These are phyloP conservation scores for Triops longicaudatus DNA, from an alignment of 1,140 invertebrate genomes.

Conservation along the genomic window DNA sequence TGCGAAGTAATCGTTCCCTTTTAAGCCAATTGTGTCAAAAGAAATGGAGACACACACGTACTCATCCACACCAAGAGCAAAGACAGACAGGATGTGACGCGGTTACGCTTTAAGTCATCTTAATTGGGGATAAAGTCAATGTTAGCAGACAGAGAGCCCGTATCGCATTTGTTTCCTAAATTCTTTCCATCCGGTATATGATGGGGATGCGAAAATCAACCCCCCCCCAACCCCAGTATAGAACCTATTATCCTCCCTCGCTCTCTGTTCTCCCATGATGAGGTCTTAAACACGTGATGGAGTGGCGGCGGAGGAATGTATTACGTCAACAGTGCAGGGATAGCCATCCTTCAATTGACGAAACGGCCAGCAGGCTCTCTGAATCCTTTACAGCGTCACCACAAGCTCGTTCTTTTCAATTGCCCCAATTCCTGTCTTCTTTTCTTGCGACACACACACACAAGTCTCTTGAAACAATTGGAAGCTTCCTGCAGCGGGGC, in stretches of 20 bases:
- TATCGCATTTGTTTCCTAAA: neutral
- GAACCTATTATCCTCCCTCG: neutral
- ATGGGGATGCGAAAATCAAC: no score
- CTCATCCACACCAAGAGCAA: no score
- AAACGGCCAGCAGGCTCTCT: neutral
- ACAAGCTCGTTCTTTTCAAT: neutral
- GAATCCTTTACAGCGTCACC: slow-evolving; percentile 7
- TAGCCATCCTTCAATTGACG: neutral
- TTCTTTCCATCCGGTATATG: slow-evolving; percentile 1
- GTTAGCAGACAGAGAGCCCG: slow-evolving; percentile 13
- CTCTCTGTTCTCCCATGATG: no score
- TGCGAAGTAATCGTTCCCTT: neutral
- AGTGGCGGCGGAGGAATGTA: slow-evolving; percentile 1
- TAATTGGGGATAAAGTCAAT: neutral
- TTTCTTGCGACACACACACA: neutral
- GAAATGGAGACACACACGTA: slow-evolving; percentile 3
- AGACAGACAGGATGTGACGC: slow-evolving; percentile 1
- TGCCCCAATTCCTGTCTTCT: neutral
- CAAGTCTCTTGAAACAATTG: slow-evolving; percentile 12
- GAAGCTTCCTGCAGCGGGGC: neutral
- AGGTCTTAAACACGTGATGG: slow-evolving; percentile 1
- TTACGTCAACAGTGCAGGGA: neutral
- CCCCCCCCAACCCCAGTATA: neutral
- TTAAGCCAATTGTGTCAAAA: neutral
- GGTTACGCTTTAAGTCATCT: neutral